These are phyloP conservation scores for Chelonus formosanus DNA, from an alignment of 2,888 invertebrate genomes.

Conservation along the genomic window DNA sequence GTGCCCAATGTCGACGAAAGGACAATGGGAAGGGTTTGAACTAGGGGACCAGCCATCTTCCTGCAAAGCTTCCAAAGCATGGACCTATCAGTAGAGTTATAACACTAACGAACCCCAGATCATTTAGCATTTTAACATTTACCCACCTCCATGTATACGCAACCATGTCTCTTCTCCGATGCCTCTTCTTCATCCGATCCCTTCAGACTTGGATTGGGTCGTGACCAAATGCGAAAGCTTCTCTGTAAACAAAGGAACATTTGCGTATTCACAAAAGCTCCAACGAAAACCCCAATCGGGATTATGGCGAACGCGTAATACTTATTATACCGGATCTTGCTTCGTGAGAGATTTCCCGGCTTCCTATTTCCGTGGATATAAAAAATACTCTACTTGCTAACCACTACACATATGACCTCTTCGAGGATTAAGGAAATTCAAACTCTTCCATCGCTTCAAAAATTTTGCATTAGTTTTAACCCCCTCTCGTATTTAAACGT, in stretches of 20 bases:
- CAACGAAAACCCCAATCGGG: slow-evolving; percentile 54
- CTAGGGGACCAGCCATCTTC: slow-evolving; percentile 45
- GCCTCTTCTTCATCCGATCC: slow-evolving; percentile 24
- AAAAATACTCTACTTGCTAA: background rate
- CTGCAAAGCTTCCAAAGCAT: slow-evolving; percentile 39
- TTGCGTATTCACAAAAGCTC: slow-evolving; percentile 49
- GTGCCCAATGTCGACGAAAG: slow-evolving; percentile 46
- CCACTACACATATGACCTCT: too few species aligned
- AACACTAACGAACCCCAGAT: slow-evolving; percentile 46
- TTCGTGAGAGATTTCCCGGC: background rate
- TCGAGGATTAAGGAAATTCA: background rate
- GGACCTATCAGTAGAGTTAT: slow-evolving; percentile 43
- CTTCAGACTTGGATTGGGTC: slow-evolving; percentile 23
- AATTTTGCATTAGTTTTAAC: background rate
- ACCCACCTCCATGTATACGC: slow-evolving; percentile 30
- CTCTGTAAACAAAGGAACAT: slow-evolving; percentile 49
- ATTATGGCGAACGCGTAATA: slow-evolving; percentile 56
- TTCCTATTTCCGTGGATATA: too few species aligned
- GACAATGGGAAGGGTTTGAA: slow-evolving; percentile 38
- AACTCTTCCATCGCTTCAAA: background rate
- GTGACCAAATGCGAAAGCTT: slow-evolving; percentile 38
- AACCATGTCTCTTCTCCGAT: slow-evolving; percentile 22
- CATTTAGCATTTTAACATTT: slow-evolving; percentile 57
- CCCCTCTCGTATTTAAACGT: too few species aligned
- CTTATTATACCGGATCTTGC: slow-evolving; percentile 50